phyloP scores from a whole-genome alignment of 2,113 vertebrate genomes.

The Atlantisia rogersi region DNA sequence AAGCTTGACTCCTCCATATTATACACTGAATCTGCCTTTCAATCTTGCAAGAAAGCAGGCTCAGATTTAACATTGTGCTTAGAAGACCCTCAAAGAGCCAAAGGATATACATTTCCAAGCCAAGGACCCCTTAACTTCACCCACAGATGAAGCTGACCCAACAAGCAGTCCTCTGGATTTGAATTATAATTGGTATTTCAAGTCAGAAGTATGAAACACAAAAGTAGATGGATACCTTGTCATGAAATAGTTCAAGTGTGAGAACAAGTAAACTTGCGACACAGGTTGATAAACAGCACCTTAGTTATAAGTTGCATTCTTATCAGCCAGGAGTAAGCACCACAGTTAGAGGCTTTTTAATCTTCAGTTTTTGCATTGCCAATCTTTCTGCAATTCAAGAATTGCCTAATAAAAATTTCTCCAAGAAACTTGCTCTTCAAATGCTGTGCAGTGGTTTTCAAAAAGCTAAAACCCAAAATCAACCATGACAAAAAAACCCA shows the following conservation, averaged over 20 bases:
- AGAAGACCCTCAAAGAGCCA: neutral
- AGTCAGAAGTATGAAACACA: neutral
- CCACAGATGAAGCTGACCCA: neutral
- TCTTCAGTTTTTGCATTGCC: neutral
- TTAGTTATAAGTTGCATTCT: neutral
- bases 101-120: fast-evolving
- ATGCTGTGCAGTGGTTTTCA: neutral
- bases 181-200: neutral
- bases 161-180: neutral
- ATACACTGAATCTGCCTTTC: neutral
- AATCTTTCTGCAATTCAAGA: neutral
- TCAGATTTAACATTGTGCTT: neutral
- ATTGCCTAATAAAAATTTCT: neutral
- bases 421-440: neutral
- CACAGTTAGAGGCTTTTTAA: neutral
- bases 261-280: neutral
- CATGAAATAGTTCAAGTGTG: neutral
- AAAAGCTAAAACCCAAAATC: neutral
- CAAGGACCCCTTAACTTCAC: neutral
- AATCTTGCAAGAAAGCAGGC: neutral
- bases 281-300: neutral
- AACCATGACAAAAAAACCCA: neutral
- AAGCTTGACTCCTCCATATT: neutral
- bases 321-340: neutral
- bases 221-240: neutral